Evolutionary conservation across 2,888 invertebrate genomes (phyloP), one percentile per base, ranked within the genome.

Genomic region (Conchocele bisecta): DNA sequence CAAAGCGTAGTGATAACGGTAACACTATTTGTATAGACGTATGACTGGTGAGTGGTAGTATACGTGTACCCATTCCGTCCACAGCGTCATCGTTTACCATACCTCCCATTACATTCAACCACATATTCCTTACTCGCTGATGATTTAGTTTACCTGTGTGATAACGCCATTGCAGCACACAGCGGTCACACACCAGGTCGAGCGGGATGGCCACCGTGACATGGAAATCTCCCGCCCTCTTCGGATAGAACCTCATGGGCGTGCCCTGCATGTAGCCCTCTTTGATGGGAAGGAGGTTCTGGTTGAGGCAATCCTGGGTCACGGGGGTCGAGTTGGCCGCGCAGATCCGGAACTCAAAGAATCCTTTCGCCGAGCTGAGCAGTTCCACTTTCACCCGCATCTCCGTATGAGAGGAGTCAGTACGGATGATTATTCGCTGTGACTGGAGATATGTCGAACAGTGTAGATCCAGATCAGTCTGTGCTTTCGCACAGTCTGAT

Each of bases 141-240:
- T n/a, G n/a, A n/a, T n/a, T n/a, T n/a, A n/a, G n/a, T n/a, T n/a
- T 59, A 79, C 79, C 79, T 70, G 79, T 75, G 24, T 64, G 64
- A 39, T 79, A 79, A 39, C 75, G 31, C 75, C 75, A 79, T 37
- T 79, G 79, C 9, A 79, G 7, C 0, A 79, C 73, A 41, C 79
- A 79, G 39, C 75, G 48, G 3, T 70, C 63, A 37, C 79, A 79
- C 1, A 63, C 48, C 22, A 79, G 24, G 13, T 75, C 57, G 1
- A 73, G 73, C 11, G 73, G 75, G 6, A 75, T 33, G 1, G 73
- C 75, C 3, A 79, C 58, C 0, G 67, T 75, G 24, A 79, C 28
- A 56, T 68, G 72, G 56, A 61, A 70, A 54, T 75, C 75, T 51
- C 79, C 75, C 61, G 73, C 73, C 20, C 42, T 57, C 22, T 70